phyloP scores from a whole-genome alignment of 2,888 invertebrate genomes.

The Machimus rusticus region DNA sequence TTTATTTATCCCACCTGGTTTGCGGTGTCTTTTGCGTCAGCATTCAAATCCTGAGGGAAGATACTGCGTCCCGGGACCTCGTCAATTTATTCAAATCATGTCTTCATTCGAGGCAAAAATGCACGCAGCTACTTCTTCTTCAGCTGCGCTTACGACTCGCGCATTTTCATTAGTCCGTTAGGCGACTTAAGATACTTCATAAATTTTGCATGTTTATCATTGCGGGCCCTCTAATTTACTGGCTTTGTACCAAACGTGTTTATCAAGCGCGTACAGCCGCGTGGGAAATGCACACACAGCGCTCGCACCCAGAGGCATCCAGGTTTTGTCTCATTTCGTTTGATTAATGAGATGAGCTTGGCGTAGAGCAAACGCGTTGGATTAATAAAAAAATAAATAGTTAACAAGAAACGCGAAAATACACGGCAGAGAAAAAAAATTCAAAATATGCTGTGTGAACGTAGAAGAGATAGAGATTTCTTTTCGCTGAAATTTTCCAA shows the following conservation, averaged over 20 bases:
- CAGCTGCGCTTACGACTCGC: neutral
- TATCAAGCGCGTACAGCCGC: neutral
- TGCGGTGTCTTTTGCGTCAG: neutral
- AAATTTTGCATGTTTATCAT: conserved; percentile 40
- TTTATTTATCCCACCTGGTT: neutral
- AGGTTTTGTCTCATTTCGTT: neutral
- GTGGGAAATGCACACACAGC: conserved; percentile 4
- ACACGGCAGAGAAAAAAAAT: neutral
- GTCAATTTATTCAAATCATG: conserved; percentile 35
- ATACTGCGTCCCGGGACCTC: neutral
- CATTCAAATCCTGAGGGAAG: neutral
- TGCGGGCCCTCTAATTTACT: conserved; percentile 25
- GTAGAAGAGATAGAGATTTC: neutral
- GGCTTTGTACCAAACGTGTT: conserved; percentile 31
- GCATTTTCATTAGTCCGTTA: conserved; percentile 31
- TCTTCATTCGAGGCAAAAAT: conserved; percentile 16
- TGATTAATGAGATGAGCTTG: conserved; percentile 11
- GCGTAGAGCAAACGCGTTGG: neutral
- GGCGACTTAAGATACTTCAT: conserved; percentile 36
- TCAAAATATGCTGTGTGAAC: neutral
- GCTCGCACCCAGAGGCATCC: neutral
- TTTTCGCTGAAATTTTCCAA: neutral
- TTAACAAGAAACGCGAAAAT: neutral
- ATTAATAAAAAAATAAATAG: neutral
- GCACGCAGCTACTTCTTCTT: neutral